phyloP scores from a whole-genome alignment of 2,797 vertebrate species.

The Aratinga solstitialis region DNA sequence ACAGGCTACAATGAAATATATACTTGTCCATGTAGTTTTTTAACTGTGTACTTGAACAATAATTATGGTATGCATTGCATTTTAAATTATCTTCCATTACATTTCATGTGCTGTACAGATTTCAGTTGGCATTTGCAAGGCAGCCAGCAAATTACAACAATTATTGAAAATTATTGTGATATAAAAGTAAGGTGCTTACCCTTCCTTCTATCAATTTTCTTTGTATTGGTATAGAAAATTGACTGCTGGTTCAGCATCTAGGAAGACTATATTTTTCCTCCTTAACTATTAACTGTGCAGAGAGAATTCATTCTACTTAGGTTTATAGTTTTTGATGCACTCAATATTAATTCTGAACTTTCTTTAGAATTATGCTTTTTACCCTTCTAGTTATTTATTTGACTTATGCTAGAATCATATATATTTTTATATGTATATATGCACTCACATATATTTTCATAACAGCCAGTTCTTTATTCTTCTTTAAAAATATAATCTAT shows the following conservation, averaged over 20 bases:
- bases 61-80: conserved; percentile 41
- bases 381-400: not conserved
- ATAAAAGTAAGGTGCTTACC: conserved; percentile 41
- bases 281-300: not conserved
- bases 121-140: conserved; percentile 31
- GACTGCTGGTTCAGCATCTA: conserved; percentile 25
- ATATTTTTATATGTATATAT: not conserved
- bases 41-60: conserved; percentile 24
- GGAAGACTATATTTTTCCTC: not conserved
- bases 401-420: not conserved
- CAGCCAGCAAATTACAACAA: conserved; percentile 69
- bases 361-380: not conserved
- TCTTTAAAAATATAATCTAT: not conserved
- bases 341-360: not conserved
- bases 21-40: conserved; percentile 10
- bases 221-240: conserved; percentile 51
- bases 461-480: not conserved
- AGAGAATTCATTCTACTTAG: not conserved
- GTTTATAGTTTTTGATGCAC: not conserved
- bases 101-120: conserved; percentile 24
- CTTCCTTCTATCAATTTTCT: conserved; percentile 39
- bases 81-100: conserved; percentile 57
- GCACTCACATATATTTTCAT: not conserved
- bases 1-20: conserved; percentile 10
- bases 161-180: conserved; percentile 70